Base-by-base conservation (phyloP, 2,888 invertebrate species). In the Leptopterna dolabrata region DNA sequence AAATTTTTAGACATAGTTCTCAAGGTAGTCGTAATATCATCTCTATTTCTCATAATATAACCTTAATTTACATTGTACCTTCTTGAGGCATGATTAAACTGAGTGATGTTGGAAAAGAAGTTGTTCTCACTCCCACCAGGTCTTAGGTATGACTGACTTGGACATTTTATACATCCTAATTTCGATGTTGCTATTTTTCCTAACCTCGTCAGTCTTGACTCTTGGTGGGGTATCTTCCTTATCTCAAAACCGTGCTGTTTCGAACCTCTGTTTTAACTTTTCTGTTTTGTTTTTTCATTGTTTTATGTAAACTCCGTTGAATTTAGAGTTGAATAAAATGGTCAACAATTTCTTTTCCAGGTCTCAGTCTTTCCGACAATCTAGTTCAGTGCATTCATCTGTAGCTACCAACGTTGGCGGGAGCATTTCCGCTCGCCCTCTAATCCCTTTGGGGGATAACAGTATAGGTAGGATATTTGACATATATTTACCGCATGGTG, bases 291-390 rank as follows among this genome's bases (percentile, higher is more conserved):
- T 83, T 70, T 29, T 41, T 29, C n/a, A 9, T 83, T 43, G 30
- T 30, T 36, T 36, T 83, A 70, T 70, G 36, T 70, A 29, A 83
- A 83, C 55, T 30, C 30, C 83, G 70, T 78, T 45, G 45, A 78
- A 13, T 78, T 24, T 43, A 29, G 78, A 86, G 78, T 86, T 80
- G 29, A 86, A 86, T 80, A 78, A 88, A 87, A 89, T 87, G 87
- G 86, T 87, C 82, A 89, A 88, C 89, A 82, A 87, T 88, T 87
- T 88, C 82, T 92, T 92, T 94, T 92, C 93, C 95, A 97, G 97
- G 96, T 97, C 97, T 94, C 97, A 97, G 93, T 97, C 97, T 94
- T 97, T 97, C 95, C 96, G 97, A 93, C 96, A 96, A 93, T 94
- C 94, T 93, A 94, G 94, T 93, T 95, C 95, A 93, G 95, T 94